Conservation (phyloP, 2,888 invertebrate genomes). For the Sinohyriopsis cumingii region DNA sequence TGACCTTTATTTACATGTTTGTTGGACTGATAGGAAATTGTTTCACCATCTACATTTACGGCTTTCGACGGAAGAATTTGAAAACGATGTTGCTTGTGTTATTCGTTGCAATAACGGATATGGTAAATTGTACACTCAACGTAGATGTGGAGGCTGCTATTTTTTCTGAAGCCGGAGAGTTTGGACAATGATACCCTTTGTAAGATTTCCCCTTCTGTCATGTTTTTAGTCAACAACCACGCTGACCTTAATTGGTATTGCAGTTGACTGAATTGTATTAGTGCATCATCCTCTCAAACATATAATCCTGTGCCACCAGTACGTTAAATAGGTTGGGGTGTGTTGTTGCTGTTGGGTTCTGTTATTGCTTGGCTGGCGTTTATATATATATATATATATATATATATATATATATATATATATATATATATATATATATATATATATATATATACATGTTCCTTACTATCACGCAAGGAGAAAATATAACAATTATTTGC, state of each 20-base stretch:
- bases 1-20: conserved; percentile 8
- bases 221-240: conserved; percentile 34
- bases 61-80: conserved; percentile 30
- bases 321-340: conserved; percentile 21
- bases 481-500: too few species aligned
- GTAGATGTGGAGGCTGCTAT: conserved; percentile 32
- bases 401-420: conserved; percentile 36
- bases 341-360: conserved; percentile 20
- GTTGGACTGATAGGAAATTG: conserved; percentile 25
- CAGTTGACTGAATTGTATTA: conserved; percentile 29
- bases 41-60: conserved; percentile 29
- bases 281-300: conserved; percentile 28
- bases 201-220: conserved; percentile 28
- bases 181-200: conserved; percentile 29
- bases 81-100: conserved; percentile 33
- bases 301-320: conserved; percentile 22
- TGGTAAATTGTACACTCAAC: conserved; percentile 29
- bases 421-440: conserved; percentile 36
- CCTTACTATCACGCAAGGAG: conserved; percentile 3
- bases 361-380: conserved; percentile 31
- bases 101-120: conserved; percentile 23
- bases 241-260: conserved; percentile 31
- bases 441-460: conserved; percentile 32
- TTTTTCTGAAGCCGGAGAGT: conserved; percentile 14
- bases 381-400: conserved; percentile 34